phyloP scores from a whole-genome alignment of 2,797 vertebrate species.

The Myiotriccus ornatus region DNA sequence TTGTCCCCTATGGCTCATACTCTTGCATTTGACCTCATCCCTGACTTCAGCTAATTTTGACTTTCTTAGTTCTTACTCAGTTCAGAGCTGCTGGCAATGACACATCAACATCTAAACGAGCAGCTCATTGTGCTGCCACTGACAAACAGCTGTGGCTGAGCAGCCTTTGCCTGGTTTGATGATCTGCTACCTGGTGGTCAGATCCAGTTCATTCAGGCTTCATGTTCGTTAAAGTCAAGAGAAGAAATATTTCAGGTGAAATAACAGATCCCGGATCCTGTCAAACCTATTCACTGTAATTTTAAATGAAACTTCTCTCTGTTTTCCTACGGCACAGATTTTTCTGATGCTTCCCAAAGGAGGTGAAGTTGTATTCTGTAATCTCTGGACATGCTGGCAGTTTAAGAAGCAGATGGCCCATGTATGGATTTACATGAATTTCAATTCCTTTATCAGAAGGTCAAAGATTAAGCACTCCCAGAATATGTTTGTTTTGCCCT shows the following conservation, averaged over 20 bases:
- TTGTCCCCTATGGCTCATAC: not conserved
- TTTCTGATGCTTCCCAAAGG: not conserved
- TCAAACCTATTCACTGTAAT: not conserved
- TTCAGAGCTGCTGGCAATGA: not conserved
- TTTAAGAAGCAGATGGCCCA: not conserved
- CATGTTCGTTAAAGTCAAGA: not conserved
- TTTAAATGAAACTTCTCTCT: not conserved
- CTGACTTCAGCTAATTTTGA: not conserved
- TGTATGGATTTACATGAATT: not conserved
- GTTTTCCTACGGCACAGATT: not conserved
- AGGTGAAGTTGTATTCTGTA: not conserved
- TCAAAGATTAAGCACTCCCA: not conserved
- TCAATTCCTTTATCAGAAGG: not conserved
- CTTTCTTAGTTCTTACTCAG: not conserved
- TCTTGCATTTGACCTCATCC: not conserved
- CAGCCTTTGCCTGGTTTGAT: not conserved
- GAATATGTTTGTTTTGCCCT: not conserved
- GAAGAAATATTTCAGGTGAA: not conserved
- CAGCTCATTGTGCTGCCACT: not conserved
- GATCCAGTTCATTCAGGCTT: not conserved
- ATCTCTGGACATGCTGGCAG: not conserved
- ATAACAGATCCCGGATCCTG: not conserved
- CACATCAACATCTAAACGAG: not conserved
- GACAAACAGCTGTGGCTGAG: not conserved
- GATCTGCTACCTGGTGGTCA: not conserved